Conservation (phyloP, 2,888 invertebrate genomes). For the Hesperia comma region DNA sequence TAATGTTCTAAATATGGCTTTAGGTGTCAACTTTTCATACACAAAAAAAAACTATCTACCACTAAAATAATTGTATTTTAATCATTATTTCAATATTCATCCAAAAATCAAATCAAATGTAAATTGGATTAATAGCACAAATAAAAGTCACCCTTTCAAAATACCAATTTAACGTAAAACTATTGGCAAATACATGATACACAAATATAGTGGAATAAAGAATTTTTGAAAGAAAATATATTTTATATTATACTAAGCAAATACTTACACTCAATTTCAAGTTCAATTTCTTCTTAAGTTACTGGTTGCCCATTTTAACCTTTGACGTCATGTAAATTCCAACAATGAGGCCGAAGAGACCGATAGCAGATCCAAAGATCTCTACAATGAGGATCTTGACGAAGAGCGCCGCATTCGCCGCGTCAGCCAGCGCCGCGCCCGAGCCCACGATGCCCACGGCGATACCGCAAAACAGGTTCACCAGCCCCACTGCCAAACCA, state of each 20-base stretch:
- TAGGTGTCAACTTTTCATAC: too few relatives aligned
- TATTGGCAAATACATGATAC: too few relatives aligned
- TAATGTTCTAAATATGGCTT: too few relatives aligned
- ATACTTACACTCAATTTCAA: slow-evolving; percentile 77
- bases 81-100: too few relatives aligned
- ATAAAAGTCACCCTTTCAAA: too few relatives aligned
- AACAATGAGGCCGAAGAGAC: slow-evolving; percentile 98
- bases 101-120: too few relatives aligned
- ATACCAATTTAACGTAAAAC: too few relatives aligned
- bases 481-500: slow-evolving; percentile 97
- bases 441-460: slow-evolving; percentile 99
- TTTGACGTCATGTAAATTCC: slow-evolving; percentile 97
- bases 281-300: slow-evolving; percentile 63
- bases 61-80: too few relatives aligned
- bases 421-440: slow-evolving; percentile 98
- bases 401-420: slow-evolving; percentile 97
- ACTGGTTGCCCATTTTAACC: slow-evolving; percentile 90
- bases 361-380: slow-evolving; percentile 99
- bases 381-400: slow-evolving; percentile 99
- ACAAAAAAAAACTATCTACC: too few relatives aligned
- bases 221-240: neutral
- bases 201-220: too few relatives aligned
- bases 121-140: too few relatives aligned
- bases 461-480: slow-evolving; percentile 96
- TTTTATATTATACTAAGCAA: neutral